Conservation (phyloP, 2,888 invertebrate genomes). For the Xylota sylvarum region DNA sequence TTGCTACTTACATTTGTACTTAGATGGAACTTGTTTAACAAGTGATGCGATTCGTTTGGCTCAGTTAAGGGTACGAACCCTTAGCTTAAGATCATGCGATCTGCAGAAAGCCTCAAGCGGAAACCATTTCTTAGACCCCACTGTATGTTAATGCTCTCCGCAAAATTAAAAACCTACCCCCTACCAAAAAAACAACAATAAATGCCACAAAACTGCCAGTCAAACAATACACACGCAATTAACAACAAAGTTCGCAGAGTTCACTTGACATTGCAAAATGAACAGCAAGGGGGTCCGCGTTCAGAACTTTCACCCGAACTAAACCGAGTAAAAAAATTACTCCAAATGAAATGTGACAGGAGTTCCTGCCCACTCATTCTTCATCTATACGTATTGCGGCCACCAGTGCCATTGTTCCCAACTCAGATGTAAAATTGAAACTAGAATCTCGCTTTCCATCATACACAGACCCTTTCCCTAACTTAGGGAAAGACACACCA, state of each 20-base stretch:
- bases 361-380: conserved; percentile 20
- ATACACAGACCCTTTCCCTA: not conserved
- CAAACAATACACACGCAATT: conserved; percentile 60
- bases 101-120: no score
- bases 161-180: not conserved
- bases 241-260: conserved; percentile 50
- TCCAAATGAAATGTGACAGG: conserved; percentile 43
- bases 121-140: not conserved
- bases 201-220: conserved; percentile 53
- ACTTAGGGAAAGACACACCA: conserved; percentile 8
- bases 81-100: no score
- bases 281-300: conserved; percentile 1
- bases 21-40: no score
- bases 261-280: conserved; percentile 50
- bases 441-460: conserved; percentile 24
- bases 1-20: no score
- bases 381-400: conserved; percentile 10
- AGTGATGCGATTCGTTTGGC: no score
- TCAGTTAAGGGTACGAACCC: no score
- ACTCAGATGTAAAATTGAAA: conserved; percentile 31
- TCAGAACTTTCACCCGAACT: not conserved
- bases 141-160: not conserved
- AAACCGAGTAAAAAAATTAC: conserved; percentile 27
- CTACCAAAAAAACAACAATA: conserved; percentile 31
- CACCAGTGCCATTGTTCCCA: conserved; percentile 19